Conservation (phyloP, 2,888 invertebrate genomes). For the Oeneis ivallda region DNA sequence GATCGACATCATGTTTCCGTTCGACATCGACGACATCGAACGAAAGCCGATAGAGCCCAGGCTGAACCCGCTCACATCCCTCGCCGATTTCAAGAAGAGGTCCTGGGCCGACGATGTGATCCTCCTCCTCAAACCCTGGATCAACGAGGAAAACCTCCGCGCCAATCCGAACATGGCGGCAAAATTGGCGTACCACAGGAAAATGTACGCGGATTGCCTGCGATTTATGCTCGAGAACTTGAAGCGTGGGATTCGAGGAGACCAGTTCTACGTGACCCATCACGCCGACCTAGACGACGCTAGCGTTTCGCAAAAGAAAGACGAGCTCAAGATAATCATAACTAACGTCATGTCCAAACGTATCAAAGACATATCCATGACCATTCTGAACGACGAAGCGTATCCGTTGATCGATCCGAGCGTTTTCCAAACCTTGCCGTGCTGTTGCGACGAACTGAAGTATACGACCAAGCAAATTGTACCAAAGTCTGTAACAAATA, state of each 20-base stretch:
- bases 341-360: constrained; percentile 65
- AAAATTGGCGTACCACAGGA: constrained; percentile 66
- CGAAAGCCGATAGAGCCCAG: constrained; percentile 58
- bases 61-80: constrained; percentile 57
- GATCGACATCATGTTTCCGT: constrained; percentile 70
- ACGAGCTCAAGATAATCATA: constrained; percentile 60
- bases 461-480: constrained; percentile 48
- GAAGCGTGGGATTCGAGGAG: constrained; percentile 47
- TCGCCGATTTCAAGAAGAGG: constrained; percentile 64
- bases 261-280: constrained; percentile 58
- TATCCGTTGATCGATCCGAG: constrained; percentile 57
- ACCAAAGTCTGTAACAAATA: constrained; percentile 40
- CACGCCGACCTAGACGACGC: constrained; percentile 45
- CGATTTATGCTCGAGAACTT: constrained; percentile 58
- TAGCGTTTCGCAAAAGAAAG: constrained; percentile 47
- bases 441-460: constrained; percentile 66
- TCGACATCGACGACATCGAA: constrained; percentile 58
- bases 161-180: constrained; percentile 68
- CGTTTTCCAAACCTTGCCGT: constrained; percentile 58
- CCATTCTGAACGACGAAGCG: constrained; percentile 65
- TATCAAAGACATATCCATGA: constrained; percentile 67
- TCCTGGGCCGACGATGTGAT: constrained; percentile 71
- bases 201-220: constrained; percentile 63
- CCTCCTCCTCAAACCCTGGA: constrained; percentile 63
- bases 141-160: constrained; percentile 55